Evolutionary conservation across 1,140 invertebrate genomes (phyloP).

Genomic region (Mizuhopecten yessoensis): DNA sequence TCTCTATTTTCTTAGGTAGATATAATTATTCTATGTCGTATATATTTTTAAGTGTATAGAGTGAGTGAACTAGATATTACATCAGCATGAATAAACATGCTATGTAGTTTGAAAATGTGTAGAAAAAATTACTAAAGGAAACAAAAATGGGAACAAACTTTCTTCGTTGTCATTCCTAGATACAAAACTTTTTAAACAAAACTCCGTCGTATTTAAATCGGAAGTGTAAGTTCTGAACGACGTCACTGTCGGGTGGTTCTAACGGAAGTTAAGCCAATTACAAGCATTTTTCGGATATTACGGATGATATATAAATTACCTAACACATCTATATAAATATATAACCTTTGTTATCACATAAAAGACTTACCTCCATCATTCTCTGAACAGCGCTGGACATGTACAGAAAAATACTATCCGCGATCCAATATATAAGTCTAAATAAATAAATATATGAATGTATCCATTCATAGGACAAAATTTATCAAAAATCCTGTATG

Average conservation of each 20-base stretch:
- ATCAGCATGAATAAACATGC: not conserved
- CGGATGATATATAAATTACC: not conserved
- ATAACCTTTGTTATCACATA: not conserved
- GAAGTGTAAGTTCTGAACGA: too few relatives aligned
- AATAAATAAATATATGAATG: conserved; percentile 6
- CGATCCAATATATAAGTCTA: not conserved
- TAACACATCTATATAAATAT: not conserved
- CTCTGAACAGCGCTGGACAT: not conserved
- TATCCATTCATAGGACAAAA: too few relatives aligned
- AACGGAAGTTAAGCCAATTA: not conserved
- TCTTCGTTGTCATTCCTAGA: not conserved
- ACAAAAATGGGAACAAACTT: not conserved
- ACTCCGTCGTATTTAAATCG: too few relatives aligned
- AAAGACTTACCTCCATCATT: not conserved
- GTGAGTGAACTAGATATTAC: not conserved
- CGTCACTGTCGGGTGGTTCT: not conserved
- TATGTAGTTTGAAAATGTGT: too few relatives aligned
- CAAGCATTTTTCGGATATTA: not conserved
- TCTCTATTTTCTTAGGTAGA: not conserved
- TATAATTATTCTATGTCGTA: not conserved
- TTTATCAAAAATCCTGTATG: not conserved
- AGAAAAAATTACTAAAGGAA: not conserved
- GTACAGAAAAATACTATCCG: not conserved
- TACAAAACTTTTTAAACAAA: too few relatives aligned
- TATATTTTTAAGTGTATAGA: not conserved